Evolutionary conservation across 2,888 invertebrate species (phyloP).

Genomic region (Nesidiocoris tenuis): DNA sequence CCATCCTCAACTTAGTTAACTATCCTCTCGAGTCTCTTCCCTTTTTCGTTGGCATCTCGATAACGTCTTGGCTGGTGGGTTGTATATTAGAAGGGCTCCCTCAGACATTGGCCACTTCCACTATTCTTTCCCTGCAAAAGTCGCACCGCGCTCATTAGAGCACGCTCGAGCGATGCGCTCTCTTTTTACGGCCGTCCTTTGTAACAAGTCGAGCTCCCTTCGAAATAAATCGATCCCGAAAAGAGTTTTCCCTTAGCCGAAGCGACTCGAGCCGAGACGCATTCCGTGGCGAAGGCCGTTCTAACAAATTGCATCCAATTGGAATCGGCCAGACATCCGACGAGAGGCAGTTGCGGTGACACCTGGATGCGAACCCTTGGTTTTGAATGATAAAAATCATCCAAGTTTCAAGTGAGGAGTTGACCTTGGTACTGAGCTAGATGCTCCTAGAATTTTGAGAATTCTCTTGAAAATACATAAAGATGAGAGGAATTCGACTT

Average conservation of each 20-base stretch:
- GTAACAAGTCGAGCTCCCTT: slow-evolving; percentile 26
- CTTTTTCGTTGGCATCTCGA: slow-evolving; percentile 30
- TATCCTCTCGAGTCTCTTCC: background rate
- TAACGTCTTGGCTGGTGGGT: slow-evolving; percentile 19
- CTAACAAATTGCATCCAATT: background rate
- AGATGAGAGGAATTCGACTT: too few relatives aligned
- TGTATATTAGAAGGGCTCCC: slow-evolving; percentile 26
- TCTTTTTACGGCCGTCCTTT: slow-evolving; percentile 26
- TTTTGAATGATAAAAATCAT: too few relatives aligned
- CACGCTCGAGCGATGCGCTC: slow-evolving; percentile 20
- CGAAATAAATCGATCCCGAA: too few relatives aligned
- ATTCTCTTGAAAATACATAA: too few relatives aligned
- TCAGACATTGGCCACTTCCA: background rate
- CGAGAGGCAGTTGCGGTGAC: too few relatives aligned
- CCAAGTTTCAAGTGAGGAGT: too few relatives aligned
- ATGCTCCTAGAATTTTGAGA: too few relatives aligned
- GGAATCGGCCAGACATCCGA: too few relatives aligned
- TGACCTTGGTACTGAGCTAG: too few relatives aligned
- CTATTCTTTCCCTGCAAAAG: slow-evolving; percentile 4
- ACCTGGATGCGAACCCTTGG: too few relatives aligned
- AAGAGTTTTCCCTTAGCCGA: background rate
- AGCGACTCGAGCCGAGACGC: background rate
- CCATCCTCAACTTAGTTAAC: slow-evolving; percentile 27
- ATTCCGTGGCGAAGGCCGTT: background rate
- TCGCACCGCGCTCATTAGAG: slow-evolving; percentile 38